phyloP scores from a whole-genome alignment of 2,888 invertebrate genomes.

The Volucella inflata region DNA sequence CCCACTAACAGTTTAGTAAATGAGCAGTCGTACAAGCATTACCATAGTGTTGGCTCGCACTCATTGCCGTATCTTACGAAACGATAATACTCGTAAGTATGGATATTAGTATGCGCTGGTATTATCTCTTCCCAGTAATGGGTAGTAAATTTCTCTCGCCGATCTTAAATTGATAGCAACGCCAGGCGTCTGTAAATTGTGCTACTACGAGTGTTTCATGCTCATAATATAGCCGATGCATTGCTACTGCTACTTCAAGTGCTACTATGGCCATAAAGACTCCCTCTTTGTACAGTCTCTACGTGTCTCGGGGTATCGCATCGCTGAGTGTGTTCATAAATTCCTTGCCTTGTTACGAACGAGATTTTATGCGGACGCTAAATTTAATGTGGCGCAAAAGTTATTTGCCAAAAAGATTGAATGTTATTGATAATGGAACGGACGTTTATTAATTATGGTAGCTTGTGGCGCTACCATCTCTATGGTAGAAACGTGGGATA shows the following conservation, averaged over 20 bases:
- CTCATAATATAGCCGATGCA: neutral
- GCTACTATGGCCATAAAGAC: neutral
- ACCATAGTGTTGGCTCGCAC: conserved; percentile 50
- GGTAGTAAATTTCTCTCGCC: conserved; percentile 68
- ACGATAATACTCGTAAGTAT: conserved; percentile 69
- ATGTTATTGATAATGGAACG: conserved; percentile 69
- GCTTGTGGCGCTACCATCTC: conserved; percentile 36
- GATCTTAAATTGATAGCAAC: conserved; percentile 71
- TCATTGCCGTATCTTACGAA: conserved; percentile 52
- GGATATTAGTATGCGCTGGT: conserved; percentile 62
- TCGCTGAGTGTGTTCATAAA: conserved; percentile 12
- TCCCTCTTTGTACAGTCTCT: neutral
- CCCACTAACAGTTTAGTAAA: too few relatives aligned
- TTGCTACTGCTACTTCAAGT: too few relatives aligned
- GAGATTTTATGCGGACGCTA: conserved; percentile 38
- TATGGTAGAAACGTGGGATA: neutral
- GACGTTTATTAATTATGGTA: conserved; percentile 73
- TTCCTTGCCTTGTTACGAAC: conserved; percentile 45
- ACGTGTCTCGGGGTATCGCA: neutral
- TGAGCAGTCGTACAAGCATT: conserved; percentile 35
- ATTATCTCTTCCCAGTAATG: conserved; percentile 72
- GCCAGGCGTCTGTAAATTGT: conserved; percentile 36
- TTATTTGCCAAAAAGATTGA: conserved; percentile 74
- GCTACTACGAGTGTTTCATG: conserved; percentile 4
- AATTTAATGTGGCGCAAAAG: conserved; percentile 66